phyloP scores from a whole-genome alignment of 2,113 vertebrate species.

The Vulpes ferrilata region DNA sequence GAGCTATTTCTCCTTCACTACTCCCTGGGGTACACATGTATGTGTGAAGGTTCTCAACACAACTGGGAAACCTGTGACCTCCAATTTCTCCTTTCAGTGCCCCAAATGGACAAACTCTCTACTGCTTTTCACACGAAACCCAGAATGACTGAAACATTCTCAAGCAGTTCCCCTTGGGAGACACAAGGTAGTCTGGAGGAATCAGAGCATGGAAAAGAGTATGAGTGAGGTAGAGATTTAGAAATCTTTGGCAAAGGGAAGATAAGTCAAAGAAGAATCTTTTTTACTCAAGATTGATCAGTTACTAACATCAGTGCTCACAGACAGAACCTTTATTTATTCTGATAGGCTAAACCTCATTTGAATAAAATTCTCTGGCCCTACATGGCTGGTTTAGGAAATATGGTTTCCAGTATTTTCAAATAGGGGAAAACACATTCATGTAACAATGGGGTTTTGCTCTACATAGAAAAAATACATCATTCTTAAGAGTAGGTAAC shows the following conservation, averaged over 20 bases:
- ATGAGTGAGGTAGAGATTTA: background rate
- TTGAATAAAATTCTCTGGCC: background rate
- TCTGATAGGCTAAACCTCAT: background rate
- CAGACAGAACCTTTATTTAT: background rate
- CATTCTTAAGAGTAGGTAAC: background rate
- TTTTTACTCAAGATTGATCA: background rate
- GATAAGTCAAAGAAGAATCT: background rate
- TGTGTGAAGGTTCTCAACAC: background rate
- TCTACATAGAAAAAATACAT: background rate
- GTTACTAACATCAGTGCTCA: background rate
- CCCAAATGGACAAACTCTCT: background rate
- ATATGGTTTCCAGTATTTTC: background rate
- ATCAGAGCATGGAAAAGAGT: background rate
- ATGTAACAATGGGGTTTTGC: background rate
- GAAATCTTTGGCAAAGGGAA: background rate
- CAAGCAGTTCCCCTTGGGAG: background rate
- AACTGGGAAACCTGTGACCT: background rate
- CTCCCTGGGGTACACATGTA: background rate
- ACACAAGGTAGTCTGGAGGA: fast-evolving
- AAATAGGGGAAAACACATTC: background rate
- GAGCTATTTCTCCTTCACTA: background rate
- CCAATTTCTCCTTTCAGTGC: background rate
- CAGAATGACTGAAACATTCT: background rate
- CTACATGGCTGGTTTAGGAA: background rate
- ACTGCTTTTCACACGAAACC: background rate